phyloP scores from a whole-genome alignment of 2,113 vertebrate genomes.

The Antidorcas marsupialis region DNA sequence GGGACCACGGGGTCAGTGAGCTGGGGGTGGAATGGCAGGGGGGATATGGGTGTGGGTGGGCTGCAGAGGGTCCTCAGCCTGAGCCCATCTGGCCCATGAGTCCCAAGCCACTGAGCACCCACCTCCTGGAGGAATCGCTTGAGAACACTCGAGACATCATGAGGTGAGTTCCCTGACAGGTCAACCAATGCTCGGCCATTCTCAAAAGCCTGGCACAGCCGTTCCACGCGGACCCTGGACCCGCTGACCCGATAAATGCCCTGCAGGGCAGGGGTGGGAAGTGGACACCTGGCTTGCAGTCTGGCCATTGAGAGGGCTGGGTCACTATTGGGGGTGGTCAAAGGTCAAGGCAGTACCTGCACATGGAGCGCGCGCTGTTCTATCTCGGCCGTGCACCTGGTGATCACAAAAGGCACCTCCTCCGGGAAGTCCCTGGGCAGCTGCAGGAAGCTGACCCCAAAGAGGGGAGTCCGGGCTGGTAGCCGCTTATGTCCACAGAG shows the following conservation, averaged over 20 bases:
- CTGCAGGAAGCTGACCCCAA: slow-evolving; percentile 85
- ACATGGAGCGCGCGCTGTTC: slow-evolving; percentile 88
- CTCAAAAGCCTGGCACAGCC: slow-evolving; percentile 92
- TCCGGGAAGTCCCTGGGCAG: slow-evolving; percentile 82
- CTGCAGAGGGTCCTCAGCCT: neutral
- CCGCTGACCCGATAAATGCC: slow-evolving; percentile 94
- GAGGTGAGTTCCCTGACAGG: slow-evolving; percentile 90
- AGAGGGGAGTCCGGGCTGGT: slow-evolving; percentile 80
- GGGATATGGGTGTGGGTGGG: slow-evolving; percentile 4
- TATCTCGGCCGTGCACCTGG: slow-evolving; percentile 89
- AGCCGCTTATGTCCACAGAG: slow-evolving; percentile 87
- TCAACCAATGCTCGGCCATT: slow-evolving; percentile 88
- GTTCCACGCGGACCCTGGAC: slow-evolving; percentile 90
- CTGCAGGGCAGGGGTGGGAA: slow-evolving; percentile 65
- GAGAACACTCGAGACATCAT: slow-evolving; percentile 90
- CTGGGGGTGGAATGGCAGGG: slow-evolving; percentile 72
- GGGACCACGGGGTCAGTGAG: slow-evolving; percentile 90
- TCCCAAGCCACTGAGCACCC: neutral
- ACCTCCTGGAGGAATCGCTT: slow-evolving; percentile 97
- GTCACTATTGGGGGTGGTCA: neutral
- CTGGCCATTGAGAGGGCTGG: neutral
- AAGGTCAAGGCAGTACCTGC: slow-evolving; percentile 81
- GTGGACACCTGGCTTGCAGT: neutral
- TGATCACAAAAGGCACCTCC: slow-evolving; percentile 89
- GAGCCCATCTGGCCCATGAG: neutral